Evolutionary conservation across 2,888 invertebrate species (phyloP).

Genomic region (Drosophila gaucha): DNA sequence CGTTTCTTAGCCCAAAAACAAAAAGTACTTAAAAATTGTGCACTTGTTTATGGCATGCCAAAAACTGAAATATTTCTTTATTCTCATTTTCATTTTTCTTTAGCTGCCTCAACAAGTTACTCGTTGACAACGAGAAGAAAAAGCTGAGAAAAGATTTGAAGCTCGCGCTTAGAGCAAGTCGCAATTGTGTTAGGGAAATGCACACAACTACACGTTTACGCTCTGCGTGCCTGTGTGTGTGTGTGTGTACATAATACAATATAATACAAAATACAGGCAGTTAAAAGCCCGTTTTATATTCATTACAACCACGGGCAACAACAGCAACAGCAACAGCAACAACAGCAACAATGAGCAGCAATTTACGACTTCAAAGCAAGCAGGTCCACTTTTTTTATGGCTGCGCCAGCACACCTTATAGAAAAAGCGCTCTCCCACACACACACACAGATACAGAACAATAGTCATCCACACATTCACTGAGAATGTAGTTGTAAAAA

Average conservation of each 20-base stretch:
- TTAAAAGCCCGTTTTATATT: slow-evolving; percentile 69
- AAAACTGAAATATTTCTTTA: slow-evolving; percentile 32
- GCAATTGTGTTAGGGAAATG: slow-evolving; percentile 43
- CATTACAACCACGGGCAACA: slow-evolving; percentile 54
- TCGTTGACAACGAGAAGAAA: slow-evolving; percentile 34
- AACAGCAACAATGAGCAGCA: slow-evolving; percentile 42
- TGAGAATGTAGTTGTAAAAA: slow-evolving; percentile 14
- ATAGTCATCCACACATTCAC: neutral
- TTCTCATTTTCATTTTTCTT: slow-evolving; percentile 11
- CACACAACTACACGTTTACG: slow-evolving; percentile 24
- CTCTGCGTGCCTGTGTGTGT: slow-evolving; percentile 5
- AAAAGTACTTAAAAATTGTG: slow-evolving; percentile 46
- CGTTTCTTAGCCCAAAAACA: slow-evolving; percentile 49
- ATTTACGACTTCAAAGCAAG: slow-evolving; percentile 66
- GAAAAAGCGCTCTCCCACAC: slow-evolving; percentile 32
- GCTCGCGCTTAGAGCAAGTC: slow-evolving; percentile 21
- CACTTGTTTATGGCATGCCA: slow-evolving; percentile 58
- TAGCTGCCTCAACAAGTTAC: slow-evolving; percentile 69
- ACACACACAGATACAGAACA: slow-evolving; percentile 14
- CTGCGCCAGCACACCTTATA: slow-evolving; percentile 34
- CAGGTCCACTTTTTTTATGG: slow-evolving; percentile 56
- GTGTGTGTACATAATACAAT: slow-evolving; percentile 6
- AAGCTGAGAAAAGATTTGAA: slow-evolving; percentile 30
- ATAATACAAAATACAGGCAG: slow-evolving; percentile 41
- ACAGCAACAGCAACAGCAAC: slow-evolving; percentile 27